Evolutionary conservation across 2,888 invertebrate genomes (phyloP).

Genomic region (Synanthedon myopaeformis): DNA sequence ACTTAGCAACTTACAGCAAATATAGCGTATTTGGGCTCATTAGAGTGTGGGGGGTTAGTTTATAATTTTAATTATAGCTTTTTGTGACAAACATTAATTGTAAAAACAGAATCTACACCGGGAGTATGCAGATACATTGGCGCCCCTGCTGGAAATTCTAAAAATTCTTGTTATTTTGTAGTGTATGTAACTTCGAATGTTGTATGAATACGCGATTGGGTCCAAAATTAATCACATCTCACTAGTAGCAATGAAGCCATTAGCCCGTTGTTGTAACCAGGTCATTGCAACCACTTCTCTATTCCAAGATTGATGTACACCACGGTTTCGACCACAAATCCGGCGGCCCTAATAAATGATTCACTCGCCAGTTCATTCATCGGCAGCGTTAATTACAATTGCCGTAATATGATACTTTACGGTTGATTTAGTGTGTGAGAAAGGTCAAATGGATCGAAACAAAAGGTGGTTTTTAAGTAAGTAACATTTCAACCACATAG

Average conservation of each 20-base stretch:
- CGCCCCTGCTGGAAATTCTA: too few species aligned
- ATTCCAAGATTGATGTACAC: slow-evolving; percentile 1
- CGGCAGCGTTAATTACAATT: slow-evolving; percentile 36
- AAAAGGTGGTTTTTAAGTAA: background rate
- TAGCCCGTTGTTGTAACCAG: background rate
- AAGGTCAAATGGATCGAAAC: slow-evolving; percentile 16
- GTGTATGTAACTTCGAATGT: too few species aligned
- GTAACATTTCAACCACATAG: too few species aligned
- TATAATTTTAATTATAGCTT: too few species aligned
- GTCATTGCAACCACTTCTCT: background rate
- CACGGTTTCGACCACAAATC: slow-evolving; percentile 9
- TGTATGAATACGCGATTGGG: too few species aligned
- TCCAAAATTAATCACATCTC: background rate
- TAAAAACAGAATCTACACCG: too few species aligned
- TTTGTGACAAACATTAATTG: too few species aligned
- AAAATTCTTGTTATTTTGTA: too few species aligned
- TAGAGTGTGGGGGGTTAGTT: too few species aligned
- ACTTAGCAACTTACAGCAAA: too few species aligned
- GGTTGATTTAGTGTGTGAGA: slow-evolving; percentile 37
- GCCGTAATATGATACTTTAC: slow-evolving; percentile 33
- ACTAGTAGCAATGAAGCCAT: background rate
- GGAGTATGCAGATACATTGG: too few species aligned
- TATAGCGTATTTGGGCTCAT: too few species aligned
- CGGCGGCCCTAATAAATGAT: slow-evolving; percentile 25
- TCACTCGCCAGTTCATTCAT: slow-evolving; percentile 25